phyloP scores from a whole-genome alignment of 2,888 invertebrate species.

The Oligia latruncula region DNA sequence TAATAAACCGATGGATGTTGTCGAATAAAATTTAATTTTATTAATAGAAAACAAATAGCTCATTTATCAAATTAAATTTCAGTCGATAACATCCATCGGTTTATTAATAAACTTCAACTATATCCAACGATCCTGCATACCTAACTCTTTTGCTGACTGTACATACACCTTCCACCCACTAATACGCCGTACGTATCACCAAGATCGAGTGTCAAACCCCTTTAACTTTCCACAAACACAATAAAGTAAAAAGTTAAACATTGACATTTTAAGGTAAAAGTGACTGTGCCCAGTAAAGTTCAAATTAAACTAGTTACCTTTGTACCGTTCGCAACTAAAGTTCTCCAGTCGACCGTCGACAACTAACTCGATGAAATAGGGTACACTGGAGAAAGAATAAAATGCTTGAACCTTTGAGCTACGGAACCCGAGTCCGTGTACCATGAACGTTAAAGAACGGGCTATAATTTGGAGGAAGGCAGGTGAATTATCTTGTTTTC shows the following conservation, averaged over 20 bases:
- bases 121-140: too few species aligned
- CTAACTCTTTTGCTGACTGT: too few species aligned
- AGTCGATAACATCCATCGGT: too few species aligned
- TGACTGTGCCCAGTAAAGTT: slow-evolving; percentile 54
- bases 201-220: slow-evolving; percentile 32
- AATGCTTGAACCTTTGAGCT: slow-evolving; percentile 50
- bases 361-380: slow-evolving; percentile 62
- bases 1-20: too few species aligned
- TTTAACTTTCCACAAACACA: slow-evolving; percentile 55
- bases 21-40: too few species aligned
- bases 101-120: too few species aligned
- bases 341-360: slow-evolving; percentile 43
- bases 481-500: slow-evolving; percentile 37
- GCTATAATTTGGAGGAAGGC: slow-evolving; percentile 31
- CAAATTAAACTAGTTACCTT: slow-evolving; percentile 69
- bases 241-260: slow-evolving; percentile 64
- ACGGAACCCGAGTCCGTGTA: slow-evolving; percentile 25
- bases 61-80: too few species aligned
- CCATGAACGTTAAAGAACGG: slow-evolving; percentile 37
- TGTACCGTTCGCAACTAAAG: slow-evolving; percentile 48
- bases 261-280: slow-evolving; percentile 56
- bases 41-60: too few species aligned
- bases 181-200: not conserved
- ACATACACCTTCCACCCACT: not conserved
- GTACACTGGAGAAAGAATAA: slow-evolving; percentile 49